Base-by-base conservation (phyloP, 2,888 invertebrate genomes). In the Folsomia manolachei region DNA sequence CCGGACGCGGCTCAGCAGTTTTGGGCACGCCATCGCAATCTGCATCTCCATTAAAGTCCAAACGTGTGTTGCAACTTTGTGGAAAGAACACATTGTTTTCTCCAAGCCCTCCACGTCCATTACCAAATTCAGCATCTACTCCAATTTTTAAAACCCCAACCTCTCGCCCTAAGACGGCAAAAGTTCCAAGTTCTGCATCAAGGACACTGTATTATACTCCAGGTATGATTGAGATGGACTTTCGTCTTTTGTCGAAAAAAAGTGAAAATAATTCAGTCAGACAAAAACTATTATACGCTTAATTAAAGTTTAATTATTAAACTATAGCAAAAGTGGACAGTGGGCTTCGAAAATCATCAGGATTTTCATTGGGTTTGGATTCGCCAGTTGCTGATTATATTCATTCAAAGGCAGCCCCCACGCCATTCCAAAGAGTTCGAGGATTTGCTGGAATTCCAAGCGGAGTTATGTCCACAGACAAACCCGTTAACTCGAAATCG, bases 311-410 rank as follows among this genome's bases (percentile, higher is more conserved):
- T n/a, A n/a, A n/a, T n/a, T n/a, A n/a, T n/a, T n/a, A n/a, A n/a
- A n/a, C n/a, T n/a, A n/a, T n/a, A 27, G 67, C 77, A 0, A 71
- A 71, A 65, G 72, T 71, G 21, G 75, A 75, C 25, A 52, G 73
- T 11, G 72, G 69, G 0, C 56, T 74, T 19, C 56, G 63, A 69
- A 27, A 26, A 9, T 64, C 69, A 19, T 25, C 56, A 2, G n/a
- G 27, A 9, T 24, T 71, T 64, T 63, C 74, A 1, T 26, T 71
- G 11, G 72, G 73, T 0, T 63, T 76, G 18, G 26, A 39, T 2
- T 76, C 76, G 0, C 76, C 76, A 7, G 78, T 78, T 23, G 76
- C 76, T 2, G 66, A 75, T 25, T 78, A 78, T 63, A 78, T 78
- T 67, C 67, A 76, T 27, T 73, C 76, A 1, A 70, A 73, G 9